Base-by-base conservation (phyloP, 2,113 vertebrate species). In the Glaucomys volans region DNA sequence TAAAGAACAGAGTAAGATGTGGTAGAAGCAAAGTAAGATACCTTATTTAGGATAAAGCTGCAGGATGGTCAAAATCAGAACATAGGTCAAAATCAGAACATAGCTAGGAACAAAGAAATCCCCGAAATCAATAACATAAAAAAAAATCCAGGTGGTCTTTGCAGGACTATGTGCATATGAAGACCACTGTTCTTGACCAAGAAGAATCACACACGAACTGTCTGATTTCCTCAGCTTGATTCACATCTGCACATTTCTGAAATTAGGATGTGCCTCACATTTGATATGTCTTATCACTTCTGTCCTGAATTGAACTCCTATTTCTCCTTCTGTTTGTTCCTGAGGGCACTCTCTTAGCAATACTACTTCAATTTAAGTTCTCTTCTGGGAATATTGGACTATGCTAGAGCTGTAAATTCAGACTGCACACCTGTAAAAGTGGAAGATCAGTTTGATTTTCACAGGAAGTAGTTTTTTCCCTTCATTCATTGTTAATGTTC, bases 321-420 rank as follows among this genome's bases (percentile, higher is more conserved):
- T 87, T 87, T 95, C n/a, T 76, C 72, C 88, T n/a, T n/a, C n/a
- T 93, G 8, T 92, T 91, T 93, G 74, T 79, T 84, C 22, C 62
- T 87, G n/a, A 22, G 71, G 54, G 3, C 52, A 76, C 37, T 90
- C 20, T 85, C n/a, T 86, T 77, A 37, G 26, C 0, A 8, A 86
- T 44, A 37, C 7, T 8, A 44, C 77, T 85, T 95, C 72, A 79
- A 47, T n/a, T 76, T 62, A 94, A 94, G 59, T 88, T 35, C 54
- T 85, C 54, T 74, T 13, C 44, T 77, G 47, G 90, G 75, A 66
- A 89, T 37, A 84, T 10, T 12, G 32, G n/a, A 50, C 37, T n/a
- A 42, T 10, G 7, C 16, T 24, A 57, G 57, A 20, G 67, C 30
- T 80, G 71, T 74, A 64, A 87, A 69, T 66, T 90, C 8, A 62